Evolutionary conservation across 2,888 invertebrate species (phyloP).

Genomic region (Gymnoscelis rufifasciata): DNA sequence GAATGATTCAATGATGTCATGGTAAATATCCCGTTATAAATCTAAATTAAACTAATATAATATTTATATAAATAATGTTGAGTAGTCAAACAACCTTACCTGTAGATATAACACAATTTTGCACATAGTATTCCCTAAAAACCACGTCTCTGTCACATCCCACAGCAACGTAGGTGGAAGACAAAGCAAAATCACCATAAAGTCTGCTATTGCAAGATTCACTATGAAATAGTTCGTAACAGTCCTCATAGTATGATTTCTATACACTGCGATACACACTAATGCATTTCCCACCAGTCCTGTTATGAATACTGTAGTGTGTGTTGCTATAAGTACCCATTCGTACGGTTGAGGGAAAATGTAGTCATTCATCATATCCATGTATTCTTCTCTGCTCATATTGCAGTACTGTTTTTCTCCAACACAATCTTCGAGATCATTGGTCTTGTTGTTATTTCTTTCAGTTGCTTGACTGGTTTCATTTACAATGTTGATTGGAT

Average conservation of each 20-base stretch:
- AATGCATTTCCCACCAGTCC: constrained; percentile 92
- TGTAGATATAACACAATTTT: constrained; percentile 93
- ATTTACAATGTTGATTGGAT: neutral
- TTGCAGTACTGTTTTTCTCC: constrained; percentile 70
- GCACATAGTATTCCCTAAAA: constrained; percentile 89
- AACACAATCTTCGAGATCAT: constrained; percentile 40
- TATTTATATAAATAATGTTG: too few species aligned
- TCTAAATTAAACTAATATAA: too few species aligned
- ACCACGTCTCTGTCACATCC: constrained; percentile 97
- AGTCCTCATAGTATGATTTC: constrained; percentile 92
- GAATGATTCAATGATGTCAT: too few species aligned
- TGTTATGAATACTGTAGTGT: constrained; percentile 86
- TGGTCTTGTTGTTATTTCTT: neutral
- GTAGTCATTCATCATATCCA: constrained; percentile 79
- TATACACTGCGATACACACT: constrained; percentile 92
- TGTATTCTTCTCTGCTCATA: constrained; percentile 78
- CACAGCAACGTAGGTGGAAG: constrained; percentile 92
- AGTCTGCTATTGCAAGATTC: constrained; percentile 91
- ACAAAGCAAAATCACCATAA: constrained; percentile 93
- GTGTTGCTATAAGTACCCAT: constrained; percentile 87
- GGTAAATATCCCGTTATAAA: too few species aligned
- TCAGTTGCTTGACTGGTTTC: neutral
- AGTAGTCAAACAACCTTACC: too few species aligned
- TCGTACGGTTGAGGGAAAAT: constrained; percentile 85
- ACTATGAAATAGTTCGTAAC: constrained; percentile 96